Evolutionary conservation across 2,888 invertebrate species (phyloP), one percentile per base, ranked within the genome.

Genomic region (Eupithecia subfuscata): DNA sequence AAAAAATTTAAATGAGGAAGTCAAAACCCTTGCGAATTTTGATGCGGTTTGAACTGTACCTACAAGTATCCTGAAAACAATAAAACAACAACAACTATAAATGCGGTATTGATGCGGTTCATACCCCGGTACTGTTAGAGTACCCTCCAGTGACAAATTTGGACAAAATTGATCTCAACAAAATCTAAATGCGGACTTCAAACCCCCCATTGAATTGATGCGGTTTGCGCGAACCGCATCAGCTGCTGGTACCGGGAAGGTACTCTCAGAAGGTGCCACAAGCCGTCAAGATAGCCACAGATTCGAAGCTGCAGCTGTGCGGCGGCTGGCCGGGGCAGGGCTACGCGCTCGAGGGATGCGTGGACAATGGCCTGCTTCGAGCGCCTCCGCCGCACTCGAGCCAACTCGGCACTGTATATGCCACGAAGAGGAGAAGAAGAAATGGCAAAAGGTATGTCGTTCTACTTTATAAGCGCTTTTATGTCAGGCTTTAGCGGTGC

Each of bases 321-420:
- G 93, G 73, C 11, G 73, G 90, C 90, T 93, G 94, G 93, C 86
- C 90, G 85, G 94, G 92, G 87, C 92, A 91, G 87, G 88, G 91
- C 88, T 93, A 92, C 93, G 92, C 92, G 84, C 89, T 92, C 81
- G 98, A 92, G 97, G 98, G 89, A 96, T 96, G 88, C 96, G 96
- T 95, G 98, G 98, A 95, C 97, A 97, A 88, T 96, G 97, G 90
- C 86, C 88, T 93, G 91, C 93, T 88, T 97, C 98, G 88, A 97
- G 97, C 91, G 97, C 96, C 89, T 97, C 97, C 95, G 88, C 96
- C 96, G 85, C 96, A 96, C 90, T 92, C 96, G 75, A 98, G 98
- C 95, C 98, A 98, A 91, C 96, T 98, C 88, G 98, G 98, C 84
- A 99, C 99, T 87, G 99, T 99, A 88, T 99, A 99, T 94, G 99